Evolutionary conservation across 2,113 vertebrate genomes (phyloP).

Genomic region (Engystomops pustulosus): DNA sequence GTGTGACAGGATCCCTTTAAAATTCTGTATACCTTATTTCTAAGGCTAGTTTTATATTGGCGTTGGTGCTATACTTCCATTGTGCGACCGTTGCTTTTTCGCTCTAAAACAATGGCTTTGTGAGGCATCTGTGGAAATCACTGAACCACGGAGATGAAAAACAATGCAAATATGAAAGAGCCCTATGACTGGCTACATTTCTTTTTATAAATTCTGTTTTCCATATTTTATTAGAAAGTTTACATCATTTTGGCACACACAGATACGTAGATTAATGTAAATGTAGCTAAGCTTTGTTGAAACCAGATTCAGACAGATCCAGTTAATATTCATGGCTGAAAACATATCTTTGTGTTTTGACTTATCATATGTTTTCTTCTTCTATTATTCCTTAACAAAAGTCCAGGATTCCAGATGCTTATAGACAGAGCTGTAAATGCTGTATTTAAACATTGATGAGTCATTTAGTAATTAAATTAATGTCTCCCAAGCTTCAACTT

Average conservation of each 20-base stretch:
- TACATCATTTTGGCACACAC: not conserved
- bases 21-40: too few species aligned
- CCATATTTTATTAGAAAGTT: not conserved
- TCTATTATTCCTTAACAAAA: not conserved
- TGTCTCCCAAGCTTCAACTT: slow-evolving; percentile 40
- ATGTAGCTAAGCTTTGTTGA: not conserved
- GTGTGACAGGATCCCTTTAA: too few species aligned
- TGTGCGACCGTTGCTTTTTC: too few species aligned
- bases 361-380: not conserved
- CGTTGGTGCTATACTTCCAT: too few species aligned
- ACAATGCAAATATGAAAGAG: too few species aligned
- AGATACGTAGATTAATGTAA: not conserved
- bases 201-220: too few species aligned
- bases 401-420: not conserved
- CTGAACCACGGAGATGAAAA: too few species aligned
- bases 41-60: too few species aligned
- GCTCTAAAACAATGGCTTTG: too few species aligned
- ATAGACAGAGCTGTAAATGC: not conserved
- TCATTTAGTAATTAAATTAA: slow-evolving; percentile 49
- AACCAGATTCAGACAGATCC: not conserved
- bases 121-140: too few species aligned
- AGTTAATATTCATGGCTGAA: not conserved
- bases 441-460: slow-evolving; percentile 12
- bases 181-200: too few species aligned
- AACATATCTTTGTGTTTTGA: not conserved